Evolutionary conservation across 2,888 invertebrate species (phyloP), one percentile per base, ranked within the genome.

Genomic region (Eledona agricola): DNA sequence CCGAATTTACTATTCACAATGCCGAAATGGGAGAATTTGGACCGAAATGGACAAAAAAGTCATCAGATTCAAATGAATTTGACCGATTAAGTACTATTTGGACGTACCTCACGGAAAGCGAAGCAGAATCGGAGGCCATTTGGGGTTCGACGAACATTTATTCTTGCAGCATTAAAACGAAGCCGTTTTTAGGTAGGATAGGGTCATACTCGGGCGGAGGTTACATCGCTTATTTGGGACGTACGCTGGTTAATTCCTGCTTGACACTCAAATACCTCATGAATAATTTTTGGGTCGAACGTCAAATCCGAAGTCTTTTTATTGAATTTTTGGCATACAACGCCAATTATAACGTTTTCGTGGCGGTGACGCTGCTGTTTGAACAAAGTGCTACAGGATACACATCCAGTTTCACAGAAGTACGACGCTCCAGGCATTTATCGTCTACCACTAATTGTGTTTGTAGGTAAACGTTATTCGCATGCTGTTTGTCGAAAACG

Each of bases 311-410:
- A 47, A 60, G 56, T 6, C n/a, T 71, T 3, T 60, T 69, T 13
- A 42, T 71, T 4, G 72, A 72, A 58, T 67, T 67, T 51, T 55
- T 67, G 7, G 32, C 62, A 0, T 72, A 72, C 55, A 71, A 65
- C 29, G 56, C 62, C 1, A 69, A 71, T 46, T 59, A 58, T 7
- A 72, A 72, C 38, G 47, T 71, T 6, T 72, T 72, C 40, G 62
- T 63, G 56, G 51, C 64, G 1, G 63, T 70, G 16, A 46, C 37
- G 7, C 25, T 70, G n/a, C 43, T 58, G 15, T 58, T 70, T 42
- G 72, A 72, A 53, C 55, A 63, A n/a, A 64, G 63, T 19, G 55
- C 66, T 0, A 53, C 66, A 4, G 72, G 72, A 49, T 64, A 63
- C 47, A 37, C n/a, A 2, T 11, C 12, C 4, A 25, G 10, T 7